Conservation (phyloP, 2,797 vertebrate species). For the Parotocinclus haroldoi region DNA sequence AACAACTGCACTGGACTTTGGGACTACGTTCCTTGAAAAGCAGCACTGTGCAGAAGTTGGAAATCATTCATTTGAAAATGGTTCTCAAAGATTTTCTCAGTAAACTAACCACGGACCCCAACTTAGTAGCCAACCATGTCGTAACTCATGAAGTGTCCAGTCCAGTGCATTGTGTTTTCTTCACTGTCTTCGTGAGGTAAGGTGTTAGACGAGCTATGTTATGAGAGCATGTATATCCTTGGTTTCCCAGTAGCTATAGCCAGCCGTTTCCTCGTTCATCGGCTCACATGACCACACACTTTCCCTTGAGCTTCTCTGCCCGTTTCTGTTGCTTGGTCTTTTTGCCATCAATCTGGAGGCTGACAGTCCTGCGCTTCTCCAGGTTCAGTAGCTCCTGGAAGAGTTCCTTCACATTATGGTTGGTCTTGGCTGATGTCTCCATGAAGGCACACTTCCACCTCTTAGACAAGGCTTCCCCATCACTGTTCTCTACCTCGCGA, state of each 20-base stretch:
- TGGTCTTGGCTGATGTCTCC: constrained; percentile 98
- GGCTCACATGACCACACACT: constrained; percentile 88
- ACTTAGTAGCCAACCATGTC: background rate
- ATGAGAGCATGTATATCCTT: background rate
- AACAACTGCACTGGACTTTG: no score
- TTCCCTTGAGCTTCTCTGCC: constrained; percentile 93
- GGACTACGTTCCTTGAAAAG: constrained; percentile 1
- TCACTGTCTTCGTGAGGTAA: constrained; percentile 3
- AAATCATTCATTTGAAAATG: constrained; percentile 3
- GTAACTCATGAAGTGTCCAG: background rate
- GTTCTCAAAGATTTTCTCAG: background rate
- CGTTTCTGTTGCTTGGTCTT: constrained; percentile 87
- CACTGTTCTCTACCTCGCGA: constrained; percentile 87
- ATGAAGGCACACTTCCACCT: constrained; percentile 98
- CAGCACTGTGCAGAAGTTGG: background rate
- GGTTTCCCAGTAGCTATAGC: background rate
- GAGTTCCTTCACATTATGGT: constrained; percentile 96
- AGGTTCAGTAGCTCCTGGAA: constrained; percentile 97
- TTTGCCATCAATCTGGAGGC: constrained; percentile 89
- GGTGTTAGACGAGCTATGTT: constrained; percentile 13
- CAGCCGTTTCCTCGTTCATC: background rate
- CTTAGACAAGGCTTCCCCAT: constrained; percentile 88
- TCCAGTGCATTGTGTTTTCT: constrained; percentile 3
- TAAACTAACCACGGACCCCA: background rate
- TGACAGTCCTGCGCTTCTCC: constrained; percentile 93